Conservation (phyloP, 2,888 invertebrate genomes). For the Drosophila meridionalis region DNA sequence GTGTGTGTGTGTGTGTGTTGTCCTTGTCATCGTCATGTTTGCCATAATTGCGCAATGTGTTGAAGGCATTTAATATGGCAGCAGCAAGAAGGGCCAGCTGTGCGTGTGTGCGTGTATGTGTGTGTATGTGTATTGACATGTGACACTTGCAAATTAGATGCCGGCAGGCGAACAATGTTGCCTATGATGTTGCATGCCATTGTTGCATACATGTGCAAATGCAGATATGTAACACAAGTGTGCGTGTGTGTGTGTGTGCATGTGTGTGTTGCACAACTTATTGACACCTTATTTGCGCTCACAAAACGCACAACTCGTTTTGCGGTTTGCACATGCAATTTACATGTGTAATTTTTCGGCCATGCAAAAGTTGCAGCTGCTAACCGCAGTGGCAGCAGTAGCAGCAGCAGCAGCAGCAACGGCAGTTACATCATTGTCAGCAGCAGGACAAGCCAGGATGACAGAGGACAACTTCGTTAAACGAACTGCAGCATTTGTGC, state of each 20-base stretch:
- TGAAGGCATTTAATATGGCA: constrained; percentile 58
- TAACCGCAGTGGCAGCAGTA: constrained; percentile 39
- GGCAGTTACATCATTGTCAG: constrained; percentile 55
- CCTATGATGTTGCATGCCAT: constrained; percentile 31
- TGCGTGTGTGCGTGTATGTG: constrained; percentile 2
- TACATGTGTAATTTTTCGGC: constrained; percentile 81
- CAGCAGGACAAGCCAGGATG: constrained; percentile 33
- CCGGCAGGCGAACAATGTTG: constrained; percentile 55
- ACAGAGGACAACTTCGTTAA: constrained; percentile 69
- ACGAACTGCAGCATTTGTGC: constrained; percentile 55
- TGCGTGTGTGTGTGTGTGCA: background rate
- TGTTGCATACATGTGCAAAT: constrained; percentile 14
- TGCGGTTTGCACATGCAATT: constrained; percentile 78
- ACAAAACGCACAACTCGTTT: constrained; percentile 66
- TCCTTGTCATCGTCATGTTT: constrained; percentile 43
- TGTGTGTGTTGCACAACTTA: constrained; percentile 59
- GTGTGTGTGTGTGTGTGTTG: constrained; percentile 44
- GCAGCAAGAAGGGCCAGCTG: background rate
- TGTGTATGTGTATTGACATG: constrained; percentile 63
- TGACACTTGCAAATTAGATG: constrained; percentile 79
- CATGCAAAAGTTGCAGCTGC: constrained; percentile 65
- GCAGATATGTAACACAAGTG: background rate
- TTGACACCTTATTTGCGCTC: constrained; percentile 74
- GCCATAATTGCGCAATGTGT: constrained; percentile 67
- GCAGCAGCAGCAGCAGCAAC: constrained; percentile 38